These are phyloP conservation scores for Tamandua tetradactyla DNA, from an alignment of 2,797 vertebrate genomes.

Conservation along the genomic window DNA sequence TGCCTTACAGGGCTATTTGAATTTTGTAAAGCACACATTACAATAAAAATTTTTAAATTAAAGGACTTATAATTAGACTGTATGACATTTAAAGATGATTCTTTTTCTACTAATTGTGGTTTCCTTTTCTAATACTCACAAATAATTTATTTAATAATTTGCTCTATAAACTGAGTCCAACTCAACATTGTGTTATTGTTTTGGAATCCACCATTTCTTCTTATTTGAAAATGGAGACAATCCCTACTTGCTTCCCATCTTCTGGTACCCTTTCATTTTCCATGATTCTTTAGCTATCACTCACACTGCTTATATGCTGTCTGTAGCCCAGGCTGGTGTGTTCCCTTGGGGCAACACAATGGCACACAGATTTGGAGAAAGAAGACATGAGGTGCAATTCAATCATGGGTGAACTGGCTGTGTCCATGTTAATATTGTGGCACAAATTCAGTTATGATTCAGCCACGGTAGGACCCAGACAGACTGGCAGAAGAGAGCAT, in stretches of 20 bases:
- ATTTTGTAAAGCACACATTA: background rate
- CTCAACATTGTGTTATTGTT: background rate
- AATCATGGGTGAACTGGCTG: too few relatives aligned
- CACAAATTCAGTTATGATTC: background rate
- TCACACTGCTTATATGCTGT: background rate
- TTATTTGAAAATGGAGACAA: background rate
- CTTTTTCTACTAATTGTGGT: background rate
- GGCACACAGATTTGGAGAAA: background rate
- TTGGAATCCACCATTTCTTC: background rate
- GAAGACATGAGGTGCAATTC: background rate
- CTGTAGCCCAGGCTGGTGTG: background rate
- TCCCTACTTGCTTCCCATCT: background rate
- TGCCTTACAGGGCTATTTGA: background rate
- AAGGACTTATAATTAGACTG: background rate
- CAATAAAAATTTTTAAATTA: background rate
- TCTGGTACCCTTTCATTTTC: background rate
- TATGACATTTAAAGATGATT: background rate
- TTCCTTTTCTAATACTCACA: constrained; percentile 3
- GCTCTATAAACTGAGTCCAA: background rate
- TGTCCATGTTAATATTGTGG: background rate
- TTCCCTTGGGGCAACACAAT: background rate
- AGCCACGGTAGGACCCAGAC: background rate
- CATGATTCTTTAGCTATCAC: background rate
- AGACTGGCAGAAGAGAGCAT: background rate
- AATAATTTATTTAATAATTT: background rate